These are phyloP conservation scores for Pogona vitticeps DNA, from an alignment of 2,113 vertebrate species.

Conservation along the genomic window DNA sequence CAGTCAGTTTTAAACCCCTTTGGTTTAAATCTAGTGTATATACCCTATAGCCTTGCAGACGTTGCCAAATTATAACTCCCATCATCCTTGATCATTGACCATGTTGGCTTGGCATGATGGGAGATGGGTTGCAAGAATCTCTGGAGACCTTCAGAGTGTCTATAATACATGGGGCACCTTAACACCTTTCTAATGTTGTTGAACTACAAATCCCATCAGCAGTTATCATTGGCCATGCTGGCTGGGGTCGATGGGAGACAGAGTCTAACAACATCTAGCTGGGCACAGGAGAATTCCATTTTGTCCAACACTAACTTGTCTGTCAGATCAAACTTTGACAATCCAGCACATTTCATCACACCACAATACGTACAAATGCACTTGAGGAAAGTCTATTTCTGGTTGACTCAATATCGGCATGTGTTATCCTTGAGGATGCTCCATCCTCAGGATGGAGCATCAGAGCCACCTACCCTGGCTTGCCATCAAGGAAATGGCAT, in stretches of 20 bases:
- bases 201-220: too few species aligned
- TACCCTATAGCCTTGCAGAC: not conserved
- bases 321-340: not conserved
- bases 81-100: not conserved
- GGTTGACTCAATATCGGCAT: not conserved
- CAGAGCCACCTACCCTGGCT: not conserved
- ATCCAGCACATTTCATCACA: not conserved
- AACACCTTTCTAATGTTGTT: too few species aligned
- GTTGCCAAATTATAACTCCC: not conserved
- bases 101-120: not conserved
- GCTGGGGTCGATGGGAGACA: too few species aligned
- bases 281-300: not conserved
- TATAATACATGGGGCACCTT: not conserved
- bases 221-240: too few species aligned
- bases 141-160: not conserved
- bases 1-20: not conserved
- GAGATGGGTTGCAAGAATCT: not conserved
- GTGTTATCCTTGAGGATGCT: not conserved
- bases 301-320: not conserved
- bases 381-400: not conserved
- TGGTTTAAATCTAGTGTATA: not conserved
- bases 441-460: not conserved
- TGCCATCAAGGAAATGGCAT: not conserved
- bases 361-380: not conserved
- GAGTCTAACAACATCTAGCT: too few species aligned